These are phyloP conservation scores for Pelobates cultripes DNA, from an alignment of 2,797 vertebrate genomes.

Conservation along the genomic window DNA sequence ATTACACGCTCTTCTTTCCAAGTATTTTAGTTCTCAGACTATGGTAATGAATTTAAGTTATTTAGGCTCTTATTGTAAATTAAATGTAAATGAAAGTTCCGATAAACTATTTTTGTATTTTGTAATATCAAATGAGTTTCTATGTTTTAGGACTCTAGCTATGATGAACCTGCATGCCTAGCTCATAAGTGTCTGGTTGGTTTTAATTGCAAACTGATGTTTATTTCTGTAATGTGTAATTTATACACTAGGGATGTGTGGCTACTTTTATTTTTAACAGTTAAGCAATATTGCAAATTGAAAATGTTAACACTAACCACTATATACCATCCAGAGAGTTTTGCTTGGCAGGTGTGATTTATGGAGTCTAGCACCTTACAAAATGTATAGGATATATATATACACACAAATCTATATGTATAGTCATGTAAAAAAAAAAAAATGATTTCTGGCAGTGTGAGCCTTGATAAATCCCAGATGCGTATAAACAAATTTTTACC, in stretches of 20 bases:
- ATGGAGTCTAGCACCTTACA: conserved; percentile 50
- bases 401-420: conserved; percentile 34
- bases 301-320: conserved; percentile 13
- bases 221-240: conserved; percentile 61
- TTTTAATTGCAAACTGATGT: conserved; percentile 57
- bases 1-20: conserved; percentile 47
- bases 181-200: conserved; percentile 63
- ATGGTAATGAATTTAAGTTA: conserved; percentile 88
- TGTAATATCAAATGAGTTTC: conserved; percentile 95
- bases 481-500: conserved; percentile 26
- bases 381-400: conserved; percentile 36
- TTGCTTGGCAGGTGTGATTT: conserved; percentile 37
- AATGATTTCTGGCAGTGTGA: conserved; percentile 36
- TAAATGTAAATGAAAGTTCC: conserved; percentile 94
- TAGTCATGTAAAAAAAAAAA: conserved; percentile 11
- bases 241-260: conserved; percentile 54
- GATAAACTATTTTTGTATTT: conserved; percentile 99
- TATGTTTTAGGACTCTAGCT: conserved; percentile 79
- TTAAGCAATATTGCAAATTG: conserved; percentile 58
- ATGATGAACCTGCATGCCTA: conserved; percentile 69
- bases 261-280: conserved; percentile 61
- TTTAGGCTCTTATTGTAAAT: conserved; percentile 91
- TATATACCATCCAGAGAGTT: conserved; percentile 56
- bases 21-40: conserved; percentile 68
- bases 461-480: not conserved